phyloP scores from a whole-genome alignment of 2,797 vertebrate species.

The Bryconaethiops microstoma region DNA sequence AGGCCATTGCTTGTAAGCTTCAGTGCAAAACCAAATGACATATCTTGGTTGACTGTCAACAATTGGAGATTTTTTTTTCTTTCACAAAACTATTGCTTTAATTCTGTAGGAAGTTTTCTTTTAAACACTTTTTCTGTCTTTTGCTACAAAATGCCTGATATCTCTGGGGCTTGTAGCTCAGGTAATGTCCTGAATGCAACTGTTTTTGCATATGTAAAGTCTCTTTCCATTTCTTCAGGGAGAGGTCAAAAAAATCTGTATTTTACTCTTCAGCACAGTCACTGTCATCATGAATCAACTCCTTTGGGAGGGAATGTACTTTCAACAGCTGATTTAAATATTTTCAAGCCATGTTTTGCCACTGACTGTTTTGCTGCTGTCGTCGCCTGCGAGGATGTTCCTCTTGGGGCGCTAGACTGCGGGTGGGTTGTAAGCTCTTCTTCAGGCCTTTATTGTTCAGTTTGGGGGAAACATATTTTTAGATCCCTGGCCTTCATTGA shows the following conservation, averaged over 20 bases:
- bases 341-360: not conserved
- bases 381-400: not conserved
- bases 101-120: not conserved
- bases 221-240: not conserved
- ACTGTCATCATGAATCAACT: constrained; percentile 15
- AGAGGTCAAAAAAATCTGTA: constrained; percentile 7
- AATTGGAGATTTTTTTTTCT: not conserved
- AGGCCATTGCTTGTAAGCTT: not conserved
- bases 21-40: not conserved
- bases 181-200: not conserved
- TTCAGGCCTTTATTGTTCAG: not conserved
- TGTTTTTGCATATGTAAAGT: not conserved
- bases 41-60: not conserved
- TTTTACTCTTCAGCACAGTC: constrained; percentile 8
- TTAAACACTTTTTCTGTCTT: not conserved
- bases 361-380: not conserved
- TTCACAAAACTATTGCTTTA: not conserved
- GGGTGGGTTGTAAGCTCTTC: not conserved
- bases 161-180: constrained; percentile 2
- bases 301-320: not conserved
- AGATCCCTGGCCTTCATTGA: not conserved
- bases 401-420: not conserved
- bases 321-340: constrained; percentile 6
- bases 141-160: not conserved
- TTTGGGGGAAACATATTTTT: not conserved